phyloP scores from a whole-genome alignment of 2,797 vertebrate genomes.

The Cercopithecus hamlyni region DNA sequence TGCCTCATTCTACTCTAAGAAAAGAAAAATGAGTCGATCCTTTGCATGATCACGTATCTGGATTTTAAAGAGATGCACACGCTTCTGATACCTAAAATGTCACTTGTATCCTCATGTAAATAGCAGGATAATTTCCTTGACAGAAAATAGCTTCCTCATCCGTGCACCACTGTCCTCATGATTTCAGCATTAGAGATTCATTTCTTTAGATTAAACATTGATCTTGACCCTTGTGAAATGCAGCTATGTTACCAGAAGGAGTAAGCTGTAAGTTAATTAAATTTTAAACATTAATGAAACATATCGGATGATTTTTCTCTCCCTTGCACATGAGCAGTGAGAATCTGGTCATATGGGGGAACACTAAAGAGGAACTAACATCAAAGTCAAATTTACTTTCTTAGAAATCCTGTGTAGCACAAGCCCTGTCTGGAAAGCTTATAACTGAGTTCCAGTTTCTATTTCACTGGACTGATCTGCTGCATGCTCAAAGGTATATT shows the following conservation, averaged over 20 bases:
- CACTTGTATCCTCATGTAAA: conserved; percentile 13
- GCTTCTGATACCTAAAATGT: conserved; percentile 11
- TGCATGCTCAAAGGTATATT: neutral
- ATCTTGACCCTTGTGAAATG: neutral
- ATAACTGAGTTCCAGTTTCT: neutral
- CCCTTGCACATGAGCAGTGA: neutral
- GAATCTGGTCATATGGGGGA: neutral
- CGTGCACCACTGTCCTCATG: neutral
- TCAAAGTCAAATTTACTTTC: neutral
- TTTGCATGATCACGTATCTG: neutral
- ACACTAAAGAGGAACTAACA: neutral
- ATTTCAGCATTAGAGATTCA: conserved; percentile 13
- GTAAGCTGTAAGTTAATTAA: conserved; percentile 35
- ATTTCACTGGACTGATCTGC: neutral
- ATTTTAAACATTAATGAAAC: conserved; percentile 30
- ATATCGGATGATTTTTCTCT: neutral
- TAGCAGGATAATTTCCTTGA: neutral
- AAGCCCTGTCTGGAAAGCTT: neutral
- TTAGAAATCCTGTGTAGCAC: neutral
- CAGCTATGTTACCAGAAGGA: neutral
- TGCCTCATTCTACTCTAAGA: neutral
- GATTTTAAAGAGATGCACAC: neutral
- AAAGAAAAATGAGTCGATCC: conserved; percentile 30
- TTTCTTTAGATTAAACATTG: neutral
- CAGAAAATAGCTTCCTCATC: neutral